Evolutionary conservation across 2,797 vertebrate genomes (phyloP), one percentile per base, ranked within the genome.

Genomic region (Coracias cyanogaster): DNA sequence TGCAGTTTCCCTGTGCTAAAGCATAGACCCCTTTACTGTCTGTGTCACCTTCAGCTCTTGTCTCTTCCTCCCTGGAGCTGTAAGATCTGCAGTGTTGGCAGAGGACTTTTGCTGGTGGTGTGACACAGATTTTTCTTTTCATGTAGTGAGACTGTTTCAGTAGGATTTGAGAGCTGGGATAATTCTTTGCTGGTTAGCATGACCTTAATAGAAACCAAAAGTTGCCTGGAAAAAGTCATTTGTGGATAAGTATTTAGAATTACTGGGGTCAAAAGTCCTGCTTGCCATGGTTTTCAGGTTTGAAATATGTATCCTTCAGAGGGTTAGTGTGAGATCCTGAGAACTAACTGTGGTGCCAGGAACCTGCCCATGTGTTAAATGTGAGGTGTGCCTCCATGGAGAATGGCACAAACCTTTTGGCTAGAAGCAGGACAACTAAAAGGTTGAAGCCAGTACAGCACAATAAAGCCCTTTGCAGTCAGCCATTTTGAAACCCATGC

Each of bases 131-230:
- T 93, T 82, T 46, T 64, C 22, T n/a, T 37, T 61, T 67, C 21
- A 5, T 55, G 39, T 20, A 69, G n/a, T 28, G 52, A 76, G 48
- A 39, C 10, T 10, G 4, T 78, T 84, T 62, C 80, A 52, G 49
- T 54, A 69, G 26, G 48, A 15, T 72, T 45, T 86, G 64, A 76
- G 29, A 35, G 41, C 20, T 74, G 49, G 48, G 8, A 24, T 73
- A 61, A 55, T 60, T 77, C 29, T 66, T 92, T 79, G 69, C 60
- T 87, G n/a, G 37, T 94, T 91, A 93, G n/a, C 49, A 84, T 82
- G 52, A 83, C 16, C 65, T 74, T 82, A 49, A 65, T 28, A 37
- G 76, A 76, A 83, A 81, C 41, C 54, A 73, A 35, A 73, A 39
- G 31, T 48, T 96, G 60, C 29, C 65, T 87, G 31, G 72, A 55